A percentile compares a stretch with the other conserved stretches of the same genome.
Conservation (phyloP, 2,113 vertebrate genomes). For the Macquaria australasica region DNA sequence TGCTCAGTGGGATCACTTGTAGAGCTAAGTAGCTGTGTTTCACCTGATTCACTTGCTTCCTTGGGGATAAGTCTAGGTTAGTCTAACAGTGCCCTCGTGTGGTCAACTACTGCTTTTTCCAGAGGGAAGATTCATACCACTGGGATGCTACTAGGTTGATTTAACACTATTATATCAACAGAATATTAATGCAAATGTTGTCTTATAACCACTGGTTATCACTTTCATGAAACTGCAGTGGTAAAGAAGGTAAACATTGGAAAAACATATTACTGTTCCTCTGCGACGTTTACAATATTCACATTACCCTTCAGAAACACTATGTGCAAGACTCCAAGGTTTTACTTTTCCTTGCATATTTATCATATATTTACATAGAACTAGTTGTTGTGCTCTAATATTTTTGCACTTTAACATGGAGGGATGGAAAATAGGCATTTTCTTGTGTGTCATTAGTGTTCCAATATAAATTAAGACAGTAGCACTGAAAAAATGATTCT, state of each 20-base stretch:
- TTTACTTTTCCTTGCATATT: background rate
- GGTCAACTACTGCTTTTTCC: conserved; percentile 28
- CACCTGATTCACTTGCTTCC: background rate
- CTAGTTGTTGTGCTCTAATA: background rate
- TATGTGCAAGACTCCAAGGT: background rate
- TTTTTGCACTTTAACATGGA: conserved; percentile 2
- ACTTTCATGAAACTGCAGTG: background rate
- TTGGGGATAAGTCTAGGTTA: background rate
- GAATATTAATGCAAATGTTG: background rate
- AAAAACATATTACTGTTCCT: background rate
- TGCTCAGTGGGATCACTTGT: background rate
- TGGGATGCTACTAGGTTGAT: background rate
- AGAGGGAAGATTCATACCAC: background rate
- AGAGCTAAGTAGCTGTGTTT: background rate
- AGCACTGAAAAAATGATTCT: background rate
- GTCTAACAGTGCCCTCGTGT: conserved; percentile 62
- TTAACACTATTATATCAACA: background rate
- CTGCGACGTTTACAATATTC: background rate
- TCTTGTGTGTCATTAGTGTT: background rate
- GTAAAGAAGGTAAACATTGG: background rate
- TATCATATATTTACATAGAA: background rate
- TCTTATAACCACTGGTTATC: background rate
- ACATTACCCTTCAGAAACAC: background rate
- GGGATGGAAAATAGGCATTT: background rate
- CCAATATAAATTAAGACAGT: background rate